These are phyloP conservation scores for Physocephala rufipes DNA, from an alignment of 2,888 invertebrate species.

Conservation along the genomic window DNA sequence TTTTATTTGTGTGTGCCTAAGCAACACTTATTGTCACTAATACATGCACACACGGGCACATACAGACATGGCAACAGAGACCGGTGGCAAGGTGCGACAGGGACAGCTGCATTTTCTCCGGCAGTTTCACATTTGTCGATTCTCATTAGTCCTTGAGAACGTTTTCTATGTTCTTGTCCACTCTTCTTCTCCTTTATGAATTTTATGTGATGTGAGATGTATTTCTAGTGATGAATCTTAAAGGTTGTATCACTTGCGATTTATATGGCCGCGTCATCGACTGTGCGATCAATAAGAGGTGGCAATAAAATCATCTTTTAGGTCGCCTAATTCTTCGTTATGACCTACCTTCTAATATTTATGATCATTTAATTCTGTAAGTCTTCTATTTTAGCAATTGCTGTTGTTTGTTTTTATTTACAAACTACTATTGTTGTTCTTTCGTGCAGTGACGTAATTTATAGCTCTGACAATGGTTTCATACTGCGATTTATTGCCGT, in stretches of 20 bases:
- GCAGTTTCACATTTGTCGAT: conserved; percentile 4
- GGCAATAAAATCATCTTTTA: neutral
- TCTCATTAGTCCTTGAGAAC: neutral
- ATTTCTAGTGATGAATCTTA: neutral
- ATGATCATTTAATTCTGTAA: too few relatives aligned
- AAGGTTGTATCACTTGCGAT: neutral
- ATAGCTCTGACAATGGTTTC: conserved; percentile 37
- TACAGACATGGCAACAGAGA: neutral
- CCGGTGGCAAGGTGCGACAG: neutral
- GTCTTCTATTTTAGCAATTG: neutral
- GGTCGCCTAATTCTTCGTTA: conserved; percentile 2
- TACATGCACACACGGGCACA: neutral
- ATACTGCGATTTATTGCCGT: conserved; percentile 18
- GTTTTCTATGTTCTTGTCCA: neutral
- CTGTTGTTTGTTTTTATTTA: neutral
- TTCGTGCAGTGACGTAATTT: conserved; percentile 36
- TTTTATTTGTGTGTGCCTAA: neutral
- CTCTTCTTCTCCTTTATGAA: conserved; percentile 16
- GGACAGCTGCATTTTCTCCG: conserved; percentile 21
- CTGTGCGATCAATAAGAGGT: neutral
- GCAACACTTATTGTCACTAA: conserved; percentile 1
- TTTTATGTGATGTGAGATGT: conserved; percentile 13
- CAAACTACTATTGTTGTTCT: conserved; percentile 23
- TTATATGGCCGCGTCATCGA: neutral
- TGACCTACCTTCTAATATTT: too few relatives aligned